Evolutionary conservation across 1,140 invertebrate genomes (phyloP).

Genomic region (Diachasma alloeum): DNA sequence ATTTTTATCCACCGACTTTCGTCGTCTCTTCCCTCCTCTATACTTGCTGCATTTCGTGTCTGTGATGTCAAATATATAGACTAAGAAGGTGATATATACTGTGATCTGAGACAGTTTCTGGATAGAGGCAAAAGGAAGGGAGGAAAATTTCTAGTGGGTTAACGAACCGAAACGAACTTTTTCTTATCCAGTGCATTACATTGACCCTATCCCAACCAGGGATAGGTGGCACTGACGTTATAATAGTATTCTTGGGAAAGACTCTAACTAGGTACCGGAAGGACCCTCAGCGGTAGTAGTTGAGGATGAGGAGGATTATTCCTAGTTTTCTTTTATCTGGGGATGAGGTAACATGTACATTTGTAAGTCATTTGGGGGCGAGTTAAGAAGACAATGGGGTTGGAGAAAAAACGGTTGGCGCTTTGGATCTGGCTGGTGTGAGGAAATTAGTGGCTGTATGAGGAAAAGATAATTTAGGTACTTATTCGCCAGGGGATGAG

Average conservation of each 20-base stretch:
- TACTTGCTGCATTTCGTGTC: not conserved
- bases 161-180: constrained; percentile 8
- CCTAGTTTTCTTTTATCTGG: not conserved
- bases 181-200: constrained; percentile 1
- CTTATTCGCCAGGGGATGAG: no score
- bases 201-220: not conserved
- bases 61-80: not conserved
- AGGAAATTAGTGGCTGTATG: no score
- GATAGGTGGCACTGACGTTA: not conserved
- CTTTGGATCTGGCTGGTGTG: not conserved
- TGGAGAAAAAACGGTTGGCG: not conserved
- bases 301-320: not conserved
- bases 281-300: not conserved
- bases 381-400: not conserved
- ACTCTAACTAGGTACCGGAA: not conserved
- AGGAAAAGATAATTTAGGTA: no score
- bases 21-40: not conserved
- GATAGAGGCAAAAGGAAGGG: not conserved
- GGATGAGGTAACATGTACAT: no score
- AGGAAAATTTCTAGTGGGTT: not conserved
- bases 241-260: not conserved
- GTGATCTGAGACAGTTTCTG: not conserved
- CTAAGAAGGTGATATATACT: not conserved
- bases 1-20: not conserved
- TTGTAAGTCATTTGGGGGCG: not conserved